These are phyloP conservation scores for Disparrhopalites patrizii DNA, from an alignment of 2,888 invertebrate genomes.

Conservation along the genomic window DNA sequence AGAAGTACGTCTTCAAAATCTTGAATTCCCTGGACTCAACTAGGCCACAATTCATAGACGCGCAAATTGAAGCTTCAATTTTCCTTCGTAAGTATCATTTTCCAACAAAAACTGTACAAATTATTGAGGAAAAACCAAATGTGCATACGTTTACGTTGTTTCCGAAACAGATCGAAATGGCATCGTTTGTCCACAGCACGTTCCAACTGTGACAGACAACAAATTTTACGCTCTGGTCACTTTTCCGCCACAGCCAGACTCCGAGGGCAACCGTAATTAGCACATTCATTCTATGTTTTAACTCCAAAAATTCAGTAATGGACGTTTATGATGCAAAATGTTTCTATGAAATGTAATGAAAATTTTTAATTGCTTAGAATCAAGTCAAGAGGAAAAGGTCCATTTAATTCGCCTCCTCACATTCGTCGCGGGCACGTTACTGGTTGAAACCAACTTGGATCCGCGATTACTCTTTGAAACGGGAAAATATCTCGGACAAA, in stretches of 20 bases:
- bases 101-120: too few species aligned
- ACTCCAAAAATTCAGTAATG: too few species aligned
- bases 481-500: constrained; percentile 67
- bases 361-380: too few species aligned
- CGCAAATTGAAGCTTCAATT: constrained; percentile 68
- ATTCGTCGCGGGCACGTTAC: constrained; percentile 68
- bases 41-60: constrained; percentile 64
- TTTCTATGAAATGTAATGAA: too few species aligned
- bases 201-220: background rate
- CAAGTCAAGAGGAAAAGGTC: too few species aligned
- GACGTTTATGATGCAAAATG: too few species aligned
- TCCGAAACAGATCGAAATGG: too few species aligned
- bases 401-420: constrained; percentile 70
- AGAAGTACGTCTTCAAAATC: constrained; percentile 66
- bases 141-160: too few species aligned
- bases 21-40: constrained; percentile 76
- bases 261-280: background rate
- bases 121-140: too few species aligned
- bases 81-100: too few species aligned
- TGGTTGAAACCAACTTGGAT: constrained; percentile 60
- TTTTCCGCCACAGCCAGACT: too few species aligned
- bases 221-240: constrained; percentile 52
- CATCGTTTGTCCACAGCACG: too few species aligned
- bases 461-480: constrained; percentile 64
- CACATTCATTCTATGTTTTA: background rate